These are phyloP conservation scores for Rhinogobius similis DNA, from an alignment of 2,113 vertebrate genomes.

Conservation along the genomic window DNA sequence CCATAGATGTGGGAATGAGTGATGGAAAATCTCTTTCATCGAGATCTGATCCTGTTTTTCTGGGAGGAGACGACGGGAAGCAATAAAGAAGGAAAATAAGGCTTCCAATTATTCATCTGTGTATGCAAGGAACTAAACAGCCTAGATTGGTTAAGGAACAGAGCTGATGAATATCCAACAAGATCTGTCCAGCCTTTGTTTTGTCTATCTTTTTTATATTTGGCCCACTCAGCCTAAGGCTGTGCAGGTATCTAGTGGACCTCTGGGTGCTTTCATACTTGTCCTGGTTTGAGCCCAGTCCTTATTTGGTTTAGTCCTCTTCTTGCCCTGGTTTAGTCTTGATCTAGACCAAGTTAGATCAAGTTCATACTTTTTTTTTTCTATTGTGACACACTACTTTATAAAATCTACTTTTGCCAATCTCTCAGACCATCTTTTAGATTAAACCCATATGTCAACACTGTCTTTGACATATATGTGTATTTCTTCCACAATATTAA, in stretches of 20 bases:
- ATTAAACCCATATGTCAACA: too few relatives aligned
- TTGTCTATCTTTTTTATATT: too few relatives aligned
- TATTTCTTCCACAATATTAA: too few relatives aligned
- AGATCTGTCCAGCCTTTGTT: background rate
- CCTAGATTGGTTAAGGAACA: background rate
- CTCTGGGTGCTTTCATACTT: background rate
- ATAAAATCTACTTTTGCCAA: too few relatives aligned
- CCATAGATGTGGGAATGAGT: background rate
- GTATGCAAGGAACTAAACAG: constrained; percentile 16
- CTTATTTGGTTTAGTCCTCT: background rate
- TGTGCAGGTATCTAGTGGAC: background rate
- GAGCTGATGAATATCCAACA: constrained; percentile 1
- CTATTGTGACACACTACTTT: too few relatives aligned
- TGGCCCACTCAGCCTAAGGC: too few relatives aligned
- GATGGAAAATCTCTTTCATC: constrained; percentile 22
- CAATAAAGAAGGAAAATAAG: constrained; percentile 36
- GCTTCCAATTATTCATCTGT: constrained; percentile 17
- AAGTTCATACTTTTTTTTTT: too few relatives aligned
- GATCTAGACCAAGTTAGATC: too few relatives aligned
- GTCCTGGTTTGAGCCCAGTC: too few relatives aligned
- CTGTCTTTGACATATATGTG: too few relatives aligned
- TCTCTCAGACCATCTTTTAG: too few relatives aligned
- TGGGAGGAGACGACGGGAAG: constrained; percentile 26
- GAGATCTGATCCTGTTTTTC: constrained; percentile 14
- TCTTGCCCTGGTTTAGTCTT: background rate